Evolutionary conservation across 23 tunicate genomes (phyloP).

Genomic region (Clavelina lepadiformis): DNA sequence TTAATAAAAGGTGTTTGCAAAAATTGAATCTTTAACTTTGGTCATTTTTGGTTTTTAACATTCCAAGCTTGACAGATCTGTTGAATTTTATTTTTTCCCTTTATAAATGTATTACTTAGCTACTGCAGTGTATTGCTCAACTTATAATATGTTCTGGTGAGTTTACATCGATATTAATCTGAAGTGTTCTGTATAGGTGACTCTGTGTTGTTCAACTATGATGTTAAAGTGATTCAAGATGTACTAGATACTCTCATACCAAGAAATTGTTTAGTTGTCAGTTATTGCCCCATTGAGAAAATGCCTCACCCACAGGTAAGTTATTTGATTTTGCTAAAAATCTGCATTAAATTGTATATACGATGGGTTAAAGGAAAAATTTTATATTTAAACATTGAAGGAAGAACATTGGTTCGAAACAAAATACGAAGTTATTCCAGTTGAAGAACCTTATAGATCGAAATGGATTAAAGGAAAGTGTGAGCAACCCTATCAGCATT

Average conservation of each 20-base stretch:
- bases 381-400: constrained; percentile 9
- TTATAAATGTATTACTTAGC: too few relatives aligned
- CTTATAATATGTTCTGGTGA: too few relatives aligned
- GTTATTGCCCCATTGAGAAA: constrained; percentile 13
- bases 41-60: too few relatives aligned
- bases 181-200: constrained; percentile 55
- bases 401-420: constrained; percentile 73
- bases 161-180: too few relatives aligned
- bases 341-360: not conserved
- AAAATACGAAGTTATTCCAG: not conserved
- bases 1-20: not conserved
- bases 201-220: constrained; percentile 31
- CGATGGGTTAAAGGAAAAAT: too few relatives aligned
- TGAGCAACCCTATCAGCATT: constrained; percentile 6
- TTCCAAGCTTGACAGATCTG: too few relatives aligned
- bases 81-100: too few relatives aligned
- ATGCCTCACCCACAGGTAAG: too few relatives aligned
- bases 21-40: not conserved
- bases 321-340: not conserved
- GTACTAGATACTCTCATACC: constrained; percentile 35
- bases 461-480: constrained; percentile 14
- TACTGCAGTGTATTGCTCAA: too few relatives aligned
- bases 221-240: constrained; percentile 36
- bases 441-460: constrained; percentile 2
- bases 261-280: constrained; percentile 17